phyloP scores from a whole-genome alignment of 2,797 vertebrate genomes.

The Crax fasciolata region DNA sequence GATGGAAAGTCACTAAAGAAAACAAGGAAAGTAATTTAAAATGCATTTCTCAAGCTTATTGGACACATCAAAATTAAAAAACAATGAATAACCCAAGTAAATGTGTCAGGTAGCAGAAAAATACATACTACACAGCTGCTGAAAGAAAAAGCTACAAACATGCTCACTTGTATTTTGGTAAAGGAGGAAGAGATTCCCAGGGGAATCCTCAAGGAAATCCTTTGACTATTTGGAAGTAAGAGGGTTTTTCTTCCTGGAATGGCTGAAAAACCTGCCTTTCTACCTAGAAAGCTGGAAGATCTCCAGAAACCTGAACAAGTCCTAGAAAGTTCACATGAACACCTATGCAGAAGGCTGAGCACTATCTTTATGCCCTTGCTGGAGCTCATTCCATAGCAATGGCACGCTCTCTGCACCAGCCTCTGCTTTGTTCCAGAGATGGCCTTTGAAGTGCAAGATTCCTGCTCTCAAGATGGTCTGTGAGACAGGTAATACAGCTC shows the following conservation, averaged over 20 bases:
- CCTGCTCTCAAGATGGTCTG: background rate
- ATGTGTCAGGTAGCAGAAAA: background rate
- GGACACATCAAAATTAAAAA: constrained; percentile 22
- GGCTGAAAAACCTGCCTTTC: constrained; percentile 64
- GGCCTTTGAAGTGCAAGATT: background rate
- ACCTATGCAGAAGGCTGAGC: background rate
- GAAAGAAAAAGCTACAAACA: constrained; percentile 44
- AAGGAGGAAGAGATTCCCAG: background rate
- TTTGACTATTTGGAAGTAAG: constrained; percentile 16
- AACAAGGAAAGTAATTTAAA: constrained; percentile 40
- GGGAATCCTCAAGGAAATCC: constrained; percentile 12
- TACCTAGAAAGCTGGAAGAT: constrained; percentile 59
- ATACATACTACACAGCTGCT: background rate
- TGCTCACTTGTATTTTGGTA: background rate
- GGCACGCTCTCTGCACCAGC: accelerated
- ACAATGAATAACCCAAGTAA: background rate
- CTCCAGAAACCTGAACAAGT: constrained; percentile 34
- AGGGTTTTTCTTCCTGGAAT: background rate
- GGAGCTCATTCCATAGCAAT: background rate
- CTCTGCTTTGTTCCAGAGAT: background rate
- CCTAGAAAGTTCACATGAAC: constrained; percentile 32
- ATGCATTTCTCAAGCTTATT: constrained; percentile 3
- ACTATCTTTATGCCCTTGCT: background rate
- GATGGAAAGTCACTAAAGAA: constrained; percentile 13
- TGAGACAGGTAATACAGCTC: background rate